Evolutionary conservation across 2,888 invertebrate genomes (phyloP).

Genomic region (Apoderus coryli): DNA sequence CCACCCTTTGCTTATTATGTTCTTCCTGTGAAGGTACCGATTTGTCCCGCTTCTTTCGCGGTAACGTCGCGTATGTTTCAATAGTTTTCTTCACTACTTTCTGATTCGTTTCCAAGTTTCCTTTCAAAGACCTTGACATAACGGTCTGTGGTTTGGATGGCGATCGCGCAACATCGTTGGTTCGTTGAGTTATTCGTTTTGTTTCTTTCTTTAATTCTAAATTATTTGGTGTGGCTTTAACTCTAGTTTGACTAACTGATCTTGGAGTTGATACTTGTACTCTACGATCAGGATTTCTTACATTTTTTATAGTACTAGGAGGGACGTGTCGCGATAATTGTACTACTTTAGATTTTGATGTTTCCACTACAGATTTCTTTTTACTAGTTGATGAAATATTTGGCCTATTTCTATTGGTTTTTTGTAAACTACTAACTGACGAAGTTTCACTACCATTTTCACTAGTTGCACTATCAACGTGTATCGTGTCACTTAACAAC

Average conservation of each 20-base stretch:
- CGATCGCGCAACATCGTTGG: slow-evolving; percentile 58
- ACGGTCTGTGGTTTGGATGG: slow-evolving; percentile 36
- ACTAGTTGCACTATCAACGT: slow-evolving; percentile 40
- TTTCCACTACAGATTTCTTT: slow-evolving; percentile 17
- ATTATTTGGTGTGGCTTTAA: slow-evolving; percentile 23
- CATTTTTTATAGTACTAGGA: slow-evolving; percentile 22
- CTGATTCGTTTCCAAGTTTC: slow-evolving; percentile 23
- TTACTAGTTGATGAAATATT: slow-evolving; percentile 17
- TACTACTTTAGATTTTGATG: slow-evolving; percentile 27
- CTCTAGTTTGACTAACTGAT: slow-evolving; percentile 15
- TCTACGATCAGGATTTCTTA: slow-evolving; percentile 22
- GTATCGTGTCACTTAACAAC: slow-evolving; percentile 28
- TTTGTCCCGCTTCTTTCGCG: slow-evolving; percentile 54
- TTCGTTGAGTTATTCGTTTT: slow-evolving; percentile 25
- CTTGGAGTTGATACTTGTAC: slow-evolving; percentile 15
- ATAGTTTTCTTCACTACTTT: slow-evolving; percentile 34
- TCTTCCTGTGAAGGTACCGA: slow-evolving; percentile 27
- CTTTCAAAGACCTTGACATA: slow-evolving; percentile 29
- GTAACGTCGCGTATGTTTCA: slow-evolving; percentile 66
- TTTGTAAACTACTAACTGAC: slow-evolving; percentile 40
- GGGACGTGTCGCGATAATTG: slow-evolving; percentile 25
- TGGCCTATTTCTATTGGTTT: slow-evolving; percentile 30
- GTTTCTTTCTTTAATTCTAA: slow-evolving; percentile 21
- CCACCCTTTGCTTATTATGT: slow-evolving; percentile 16
- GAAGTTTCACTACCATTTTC: slow-evolving; percentile 69